These are phyloP conservation scores for Triops longicaudatus DNA, from an alignment of 1,140 invertebrate species.

Conservation along the genomic window DNA sequence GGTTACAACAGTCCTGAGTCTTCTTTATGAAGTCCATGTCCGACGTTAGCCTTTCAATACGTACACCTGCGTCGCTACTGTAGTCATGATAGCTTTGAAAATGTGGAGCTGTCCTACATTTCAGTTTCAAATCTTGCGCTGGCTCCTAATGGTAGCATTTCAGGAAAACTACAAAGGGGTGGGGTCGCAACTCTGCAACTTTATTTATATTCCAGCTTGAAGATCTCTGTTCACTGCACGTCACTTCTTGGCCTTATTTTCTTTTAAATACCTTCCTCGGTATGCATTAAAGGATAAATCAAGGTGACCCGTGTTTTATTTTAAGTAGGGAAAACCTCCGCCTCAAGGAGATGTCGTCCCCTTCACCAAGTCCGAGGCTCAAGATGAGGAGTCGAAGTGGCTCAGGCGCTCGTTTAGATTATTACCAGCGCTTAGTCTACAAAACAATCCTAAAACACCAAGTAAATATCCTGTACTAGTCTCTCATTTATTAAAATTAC, in stretches of 20 bases:
- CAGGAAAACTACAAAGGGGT: neutral
- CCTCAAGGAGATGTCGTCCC: neutral
- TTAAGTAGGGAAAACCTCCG: neutral
- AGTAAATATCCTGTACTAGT: constrained; percentile 37
- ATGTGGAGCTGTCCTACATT: too few relatives aligned
- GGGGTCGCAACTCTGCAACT: neutral
- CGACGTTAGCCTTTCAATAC: too few relatives aligned
- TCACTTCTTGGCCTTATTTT: neutral
- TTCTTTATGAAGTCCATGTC: too few relatives aligned
- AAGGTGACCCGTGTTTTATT: neutral
- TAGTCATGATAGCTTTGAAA: too few relatives aligned
- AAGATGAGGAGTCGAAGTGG: constrained; percentile 84
- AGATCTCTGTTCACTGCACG: neutral
- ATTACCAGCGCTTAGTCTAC: constrained; percentile 85
- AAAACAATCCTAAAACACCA: constrained; percentile 84
- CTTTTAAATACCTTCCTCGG: neutral
- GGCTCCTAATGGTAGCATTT: too few relatives aligned
- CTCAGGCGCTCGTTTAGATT: constrained; percentile 87
- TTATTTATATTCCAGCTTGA: neutral
- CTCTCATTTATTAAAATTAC: constrained; percentile 15
- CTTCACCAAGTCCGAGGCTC: constrained; percentile 4
- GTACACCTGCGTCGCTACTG: too few relatives aligned
- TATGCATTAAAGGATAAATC: neutral
- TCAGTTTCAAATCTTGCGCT: too few relatives aligned
- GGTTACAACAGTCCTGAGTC: too few relatives aligned